Percentiles rank a stretch among this genome's conserved stretches.
Evolutionary conservation across 2,888 invertebrate genomes (phyloP).

Genomic region (Pherbina coryleti): DNA sequence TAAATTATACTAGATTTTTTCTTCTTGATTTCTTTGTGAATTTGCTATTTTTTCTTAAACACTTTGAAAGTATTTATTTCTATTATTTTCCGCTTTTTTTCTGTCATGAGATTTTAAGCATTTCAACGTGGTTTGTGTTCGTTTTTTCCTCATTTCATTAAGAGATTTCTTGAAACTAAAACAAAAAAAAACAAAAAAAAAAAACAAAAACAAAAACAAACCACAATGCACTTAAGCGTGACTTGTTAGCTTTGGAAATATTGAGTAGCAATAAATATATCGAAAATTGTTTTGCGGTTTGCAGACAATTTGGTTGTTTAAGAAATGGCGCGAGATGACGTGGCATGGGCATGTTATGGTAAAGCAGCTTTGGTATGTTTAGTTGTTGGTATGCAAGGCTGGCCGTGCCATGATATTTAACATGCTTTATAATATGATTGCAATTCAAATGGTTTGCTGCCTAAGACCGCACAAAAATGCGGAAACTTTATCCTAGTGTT

Average conservation of each 20-base stretch:
- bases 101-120: too few relatives aligned
- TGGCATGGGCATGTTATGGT: not conserved
- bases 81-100: too few relatives aligned
- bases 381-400: not conserved
- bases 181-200: not conserved
- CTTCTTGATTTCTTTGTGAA: too few relatives aligned
- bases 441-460: not conserved
- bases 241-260: conserved; percentile 55
- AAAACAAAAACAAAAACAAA: not conserved
- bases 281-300: conserved; percentile 50
- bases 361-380: not conserved
- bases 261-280: conserved; percentile 54
- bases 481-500: conserved; percentile 7
- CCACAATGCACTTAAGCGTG: conserved; percentile 56
- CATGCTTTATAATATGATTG: not conserved
- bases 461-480: conserved; percentile 24
- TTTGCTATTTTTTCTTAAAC: too few relatives aligned
- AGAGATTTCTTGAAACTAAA: not conserved
- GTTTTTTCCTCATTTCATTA: too few relatives aligned
- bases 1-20: too few relatives aligned
- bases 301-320: not conserved
- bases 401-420: not conserved
- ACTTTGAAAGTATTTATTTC: too few relatives aligned
- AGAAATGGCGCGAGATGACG: not conserved
- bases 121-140: too few relatives aligned